Conservation (phyloP, 2,797 vertebrate species). For the Anguilla megastoma region DNA sequence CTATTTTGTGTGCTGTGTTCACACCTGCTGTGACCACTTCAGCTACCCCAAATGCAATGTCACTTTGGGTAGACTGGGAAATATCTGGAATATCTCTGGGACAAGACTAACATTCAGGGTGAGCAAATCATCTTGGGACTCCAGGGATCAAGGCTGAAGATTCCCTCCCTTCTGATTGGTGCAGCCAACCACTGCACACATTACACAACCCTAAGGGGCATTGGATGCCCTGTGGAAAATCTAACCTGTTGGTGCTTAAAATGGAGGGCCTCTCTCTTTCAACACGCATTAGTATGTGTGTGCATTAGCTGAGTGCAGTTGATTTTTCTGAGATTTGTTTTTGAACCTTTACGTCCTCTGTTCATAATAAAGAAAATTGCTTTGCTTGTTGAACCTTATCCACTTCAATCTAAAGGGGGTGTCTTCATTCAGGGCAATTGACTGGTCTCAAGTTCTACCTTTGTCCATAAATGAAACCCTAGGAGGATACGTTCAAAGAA, state of each 20-base stretch:
- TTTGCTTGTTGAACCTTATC: too few species aligned
- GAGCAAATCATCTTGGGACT: neutral
- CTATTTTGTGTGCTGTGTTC: too few species aligned
- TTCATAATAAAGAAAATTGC: too few species aligned
- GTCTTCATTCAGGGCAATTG: neutral
- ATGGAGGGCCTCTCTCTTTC: neutral
- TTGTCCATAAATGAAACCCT: neutral
- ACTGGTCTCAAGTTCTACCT: neutral
- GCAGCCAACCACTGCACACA: neutral
- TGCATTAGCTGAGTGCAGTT: neutral
- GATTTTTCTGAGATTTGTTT: neutral
- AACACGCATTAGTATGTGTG: neutral
- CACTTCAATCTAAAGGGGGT: too few species aligned
- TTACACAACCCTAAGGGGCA: neutral
- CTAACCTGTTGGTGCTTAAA: neutral
- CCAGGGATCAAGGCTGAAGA: neutral
- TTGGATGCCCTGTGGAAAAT: neutral
- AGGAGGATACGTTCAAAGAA: conserved; percentile 23
- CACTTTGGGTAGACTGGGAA: too few species aligned
- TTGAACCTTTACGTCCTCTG: neutral
- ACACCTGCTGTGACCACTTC: too few species aligned
- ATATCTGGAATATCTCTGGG: too few species aligned
- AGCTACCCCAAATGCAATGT: too few species aligned
- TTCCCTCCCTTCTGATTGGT: neutral
- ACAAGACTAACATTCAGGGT: too few species aligned